Conservation (phyloP, 2,888 invertebrate genomes). For the Oligia fasciuncula region DNA sequence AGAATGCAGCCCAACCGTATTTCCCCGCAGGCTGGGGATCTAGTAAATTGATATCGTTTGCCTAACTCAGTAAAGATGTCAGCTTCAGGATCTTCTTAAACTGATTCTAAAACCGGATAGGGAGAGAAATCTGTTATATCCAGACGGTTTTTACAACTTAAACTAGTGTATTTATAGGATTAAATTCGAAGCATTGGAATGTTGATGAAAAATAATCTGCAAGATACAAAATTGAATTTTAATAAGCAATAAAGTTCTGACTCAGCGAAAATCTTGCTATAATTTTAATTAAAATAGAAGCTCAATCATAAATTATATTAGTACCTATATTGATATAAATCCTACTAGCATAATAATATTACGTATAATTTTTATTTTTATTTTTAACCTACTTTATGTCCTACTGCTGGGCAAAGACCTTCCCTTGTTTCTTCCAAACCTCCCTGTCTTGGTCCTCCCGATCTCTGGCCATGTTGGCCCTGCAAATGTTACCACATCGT, state of each 20-base stretch:
- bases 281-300: neutral
- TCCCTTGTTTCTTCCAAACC: too few species aligned
- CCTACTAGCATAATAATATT: neutral
- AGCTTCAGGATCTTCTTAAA: conserved; percentile 4
- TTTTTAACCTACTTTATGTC: too few species aligned
- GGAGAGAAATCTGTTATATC: neutral
- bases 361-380: too few species aligned
- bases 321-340: neutral
- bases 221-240: neutral
- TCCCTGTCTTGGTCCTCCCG: too few species aligned
- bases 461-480: too few species aligned
- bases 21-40: conserved; percentile 5
- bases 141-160: neutral
- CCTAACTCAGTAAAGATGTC: conserved; percentile 35
- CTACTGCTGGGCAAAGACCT: too few species aligned
- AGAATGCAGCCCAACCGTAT: conserved; percentile 15
- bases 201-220: neutral
- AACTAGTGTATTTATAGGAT: neutral
- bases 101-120: conserved; percentile 1
- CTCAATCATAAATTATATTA: neutral
- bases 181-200: neutral
- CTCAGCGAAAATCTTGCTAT: neutral
- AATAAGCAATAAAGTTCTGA: neutral
- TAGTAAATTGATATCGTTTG: conserved; percentile 44
- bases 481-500: too few species aligned